A percentile compares a stretch with the other conserved stretches of the same genome.
Conservation (phyloP, 2,888 invertebrate genomes). For the Drosophila limbata region DNA sequence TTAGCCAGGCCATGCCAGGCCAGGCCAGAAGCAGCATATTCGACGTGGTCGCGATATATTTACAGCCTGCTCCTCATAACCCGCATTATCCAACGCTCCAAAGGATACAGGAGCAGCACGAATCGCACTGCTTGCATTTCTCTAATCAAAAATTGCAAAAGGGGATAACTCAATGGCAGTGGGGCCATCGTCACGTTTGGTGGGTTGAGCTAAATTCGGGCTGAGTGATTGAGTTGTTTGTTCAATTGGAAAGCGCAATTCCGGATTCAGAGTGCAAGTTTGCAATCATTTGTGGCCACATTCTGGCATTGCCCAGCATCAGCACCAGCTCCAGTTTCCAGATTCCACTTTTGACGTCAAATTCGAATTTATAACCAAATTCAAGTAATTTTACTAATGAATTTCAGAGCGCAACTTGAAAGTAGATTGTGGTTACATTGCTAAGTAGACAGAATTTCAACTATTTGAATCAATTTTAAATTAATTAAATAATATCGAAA, state of each 20-base stretch:
- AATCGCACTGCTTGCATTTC: constrained; percentile 66
- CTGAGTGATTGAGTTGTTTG: constrained; percentile 79
- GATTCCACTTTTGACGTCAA: constrained; percentile 20
- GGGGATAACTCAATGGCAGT: constrained; percentile 39
- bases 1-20: constrained; percentile 37
- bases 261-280: constrained; percentile 40
- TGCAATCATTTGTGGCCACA: constrained; percentile 52
- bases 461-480: neutral
- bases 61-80: constrained; percentile 60
- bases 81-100: constrained; percentile 64
- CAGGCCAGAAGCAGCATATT: constrained; percentile 27
- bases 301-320: constrained; percentile 34
- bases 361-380: constrained; percentile 47
- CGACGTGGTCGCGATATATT: constrained; percentile 45
- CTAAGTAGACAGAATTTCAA: neutral
- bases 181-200: constrained; percentile 32
- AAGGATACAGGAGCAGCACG: constrained; percentile 38
- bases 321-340: constrained; percentile 45
- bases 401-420: constrained; percentile 6
- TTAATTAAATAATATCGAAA: constrained; percentile 2
- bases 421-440: constrained; percentile 9
- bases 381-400: constrained; percentile 48
- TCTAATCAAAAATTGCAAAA: constrained; percentile 78
- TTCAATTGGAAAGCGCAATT: constrained; percentile 56
- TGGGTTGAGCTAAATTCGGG: constrained; percentile 31